Percentiles rank a stretch among this genome's conserved stretches.
These are phyloP conservation scores for Jordanella pulchra DNA, from an alignment of 2,797 vertebrate species.

Conservation along the genomic window DNA sequence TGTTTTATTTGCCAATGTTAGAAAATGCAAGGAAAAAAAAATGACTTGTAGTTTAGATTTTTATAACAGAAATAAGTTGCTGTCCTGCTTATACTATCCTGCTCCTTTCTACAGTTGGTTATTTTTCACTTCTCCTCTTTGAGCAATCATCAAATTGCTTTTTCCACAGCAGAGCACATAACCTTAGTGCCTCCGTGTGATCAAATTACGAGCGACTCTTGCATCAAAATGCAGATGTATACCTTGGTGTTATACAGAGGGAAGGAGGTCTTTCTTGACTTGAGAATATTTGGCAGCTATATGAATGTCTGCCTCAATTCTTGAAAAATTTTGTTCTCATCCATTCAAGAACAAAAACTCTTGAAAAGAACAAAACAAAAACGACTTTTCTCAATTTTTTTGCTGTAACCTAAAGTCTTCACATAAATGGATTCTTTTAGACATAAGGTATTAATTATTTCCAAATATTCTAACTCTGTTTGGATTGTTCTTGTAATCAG, in stretches of 20 bases:
- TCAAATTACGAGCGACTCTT: background rate
- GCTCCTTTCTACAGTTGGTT: background rate
- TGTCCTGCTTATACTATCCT: background rate
- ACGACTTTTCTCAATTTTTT: background rate
- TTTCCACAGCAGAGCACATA: background rate
- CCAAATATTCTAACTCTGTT: background rate
- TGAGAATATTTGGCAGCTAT: background rate
- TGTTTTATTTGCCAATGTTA: too few species aligned
- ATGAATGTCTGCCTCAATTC: background rate
- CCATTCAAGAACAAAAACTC: background rate
- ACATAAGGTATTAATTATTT: background rate
- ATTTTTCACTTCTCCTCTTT: background rate
- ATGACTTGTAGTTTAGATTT: too few species aligned
- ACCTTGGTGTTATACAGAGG: background rate
- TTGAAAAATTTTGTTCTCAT: background rate
- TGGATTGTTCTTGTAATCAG: background rate
- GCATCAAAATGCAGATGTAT: background rate
- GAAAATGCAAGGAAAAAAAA: too few species aligned
- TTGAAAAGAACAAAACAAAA: background rate
- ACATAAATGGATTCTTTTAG: background rate
- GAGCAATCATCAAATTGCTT: background rate
- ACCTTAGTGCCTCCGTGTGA: background rate
- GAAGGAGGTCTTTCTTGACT: background rate
- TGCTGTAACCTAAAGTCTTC: background rate
- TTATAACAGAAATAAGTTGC: too few species aligned